Base-by-base conservation (phyloP, 2,113 vertebrate species). In the Xerus inauris region DNA sequence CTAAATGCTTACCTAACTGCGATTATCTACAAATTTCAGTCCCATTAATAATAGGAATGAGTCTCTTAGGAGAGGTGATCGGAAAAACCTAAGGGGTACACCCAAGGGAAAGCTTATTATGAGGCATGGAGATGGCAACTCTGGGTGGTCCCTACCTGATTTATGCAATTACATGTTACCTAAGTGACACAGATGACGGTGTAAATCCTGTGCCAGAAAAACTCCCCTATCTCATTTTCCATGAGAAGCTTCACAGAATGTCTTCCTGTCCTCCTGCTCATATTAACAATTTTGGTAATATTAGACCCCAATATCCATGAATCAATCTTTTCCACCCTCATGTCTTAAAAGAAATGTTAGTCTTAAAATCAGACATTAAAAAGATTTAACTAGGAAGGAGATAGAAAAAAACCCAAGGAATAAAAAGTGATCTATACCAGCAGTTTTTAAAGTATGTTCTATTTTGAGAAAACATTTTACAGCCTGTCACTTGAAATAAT, bases 361-460 rank as follows among this genome's bases (percentile, higher is more conserved):
- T 76, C 49, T 42, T 85, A 51, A 69, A 42, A 20, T 80, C 54
- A 65, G 38, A 59, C 16, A 77, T 72, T 42, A 19, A 62, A 75
- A 88, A 32, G 12, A 80, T 69, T 38, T 54, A 64, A 89, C 42
- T 89, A 40, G 45, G 40, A 85, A 76, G 24, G 6, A 11, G 14
- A 9, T 49, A 87, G 64, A 30, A 83, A 75, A 75, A 94, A 80
- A 38, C 81, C 22, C 17, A 42, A 67, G 38, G 59, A 49, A 86
- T 76, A 72, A 86, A 82, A 85, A 35, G 35, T 40, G 9, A 30
- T 57, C 16, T 32, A 38, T 12, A 47, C n/a, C 26, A 83, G 75
- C 30, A 87, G 54, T 75, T 94, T 86, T 32, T 72, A n/a, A 91
- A 79, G 40, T 28, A 69, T 59, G 20, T 54, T 69, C 40, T 85